Evolutionary conservation across 2,888 invertebrate genomes (phyloP), one percentile per base, ranked within the genome.

Genomic region (Ichneumoninae sp.): DNA sequence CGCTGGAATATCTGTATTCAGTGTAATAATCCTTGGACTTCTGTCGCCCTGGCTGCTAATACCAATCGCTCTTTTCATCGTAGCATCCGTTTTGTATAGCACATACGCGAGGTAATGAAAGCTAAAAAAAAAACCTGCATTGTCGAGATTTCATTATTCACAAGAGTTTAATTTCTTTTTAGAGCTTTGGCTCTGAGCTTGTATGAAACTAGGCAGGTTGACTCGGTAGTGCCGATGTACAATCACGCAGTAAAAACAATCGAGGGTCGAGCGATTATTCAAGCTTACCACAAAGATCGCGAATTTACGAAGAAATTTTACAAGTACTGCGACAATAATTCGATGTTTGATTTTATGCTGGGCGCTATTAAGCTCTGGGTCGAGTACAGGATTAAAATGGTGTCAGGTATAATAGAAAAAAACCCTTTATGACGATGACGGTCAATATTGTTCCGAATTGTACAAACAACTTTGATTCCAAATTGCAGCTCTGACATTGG

Each of bases 11-110:
- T 94, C 95, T 57, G 54, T 94, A 19, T 94, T 94, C 74, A 94
- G 94, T 60, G 83, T 94, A 26, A 86, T 94, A 19, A 93, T 95
- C 76, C 94, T 95, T 13, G 92, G 93, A 26, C 88, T 94, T 60
- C 94, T 95, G 8, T 95, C 95, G 63, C 91, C 94, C 10, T 92
- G 94, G 91, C 94, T 95, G 77, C 87, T 95, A 16, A 89, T 94
- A 74, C 93, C 95, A 1, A 89, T 95, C 1, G 79, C 93, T 6
- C 89, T 95, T 2, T 94, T 96, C 26, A 91, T 93, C 7, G 33
- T 91, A 4, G 71, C 93, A 10, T 94, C 94, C 86, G 82, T 93
- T 19, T 88, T 91, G 50, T 91, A 94, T 70, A 91, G 94, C 77
- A 90, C 91, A 70, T 90, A 94, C 65, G 94, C 94, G 86, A 91